phyloP scores from a whole-genome alignment of 2,113 vertebrate genomes.

The Pionites leucogaster region DNA sequence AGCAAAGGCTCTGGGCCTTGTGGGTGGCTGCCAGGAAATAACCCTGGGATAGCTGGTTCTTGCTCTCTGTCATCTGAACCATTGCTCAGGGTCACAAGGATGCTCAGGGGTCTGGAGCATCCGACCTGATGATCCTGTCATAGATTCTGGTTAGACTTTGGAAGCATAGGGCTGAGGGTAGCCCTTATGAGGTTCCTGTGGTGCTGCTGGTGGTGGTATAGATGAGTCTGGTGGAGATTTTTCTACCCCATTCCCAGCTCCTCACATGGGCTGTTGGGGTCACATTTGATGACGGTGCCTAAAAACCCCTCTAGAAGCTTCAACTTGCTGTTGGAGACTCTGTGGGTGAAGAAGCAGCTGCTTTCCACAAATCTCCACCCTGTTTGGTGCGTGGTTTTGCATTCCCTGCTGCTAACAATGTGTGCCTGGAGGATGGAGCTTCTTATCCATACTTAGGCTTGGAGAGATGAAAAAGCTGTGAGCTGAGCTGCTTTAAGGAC shows the following conservation, averaged over 20 bases:
- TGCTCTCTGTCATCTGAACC: background rate
- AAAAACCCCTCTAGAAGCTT: background rate
- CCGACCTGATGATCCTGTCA: background rate
- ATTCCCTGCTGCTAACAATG: accelerated
- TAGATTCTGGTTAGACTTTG: background rate
- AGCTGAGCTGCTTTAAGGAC: background rate
- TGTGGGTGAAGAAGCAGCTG: accelerated
- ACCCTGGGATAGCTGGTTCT: background rate
- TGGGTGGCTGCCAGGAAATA: background rate
- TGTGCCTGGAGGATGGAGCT: accelerated
- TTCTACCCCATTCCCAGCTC: background rate
- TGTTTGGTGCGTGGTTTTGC: background rate
- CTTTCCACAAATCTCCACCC: accelerated
- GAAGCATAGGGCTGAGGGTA: background rate
- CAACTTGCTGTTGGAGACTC: accelerated
- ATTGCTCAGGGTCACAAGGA: background rate
- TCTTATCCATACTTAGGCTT: background rate
- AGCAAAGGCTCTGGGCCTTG: background rate
- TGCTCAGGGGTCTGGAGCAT: background rate
- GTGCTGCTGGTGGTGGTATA: background rate
- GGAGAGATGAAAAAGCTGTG: background rate
- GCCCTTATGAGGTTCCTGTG: background rate
- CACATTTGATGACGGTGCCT: background rate
- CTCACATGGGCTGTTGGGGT: accelerated
- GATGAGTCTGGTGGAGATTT: background rate